Percentiles rank a stretch among this genome's conserved stretches.
phyloP scores from a whole-genome alignment of 1,140 invertebrate genomes.

The Helicoverpa zea region DNA sequence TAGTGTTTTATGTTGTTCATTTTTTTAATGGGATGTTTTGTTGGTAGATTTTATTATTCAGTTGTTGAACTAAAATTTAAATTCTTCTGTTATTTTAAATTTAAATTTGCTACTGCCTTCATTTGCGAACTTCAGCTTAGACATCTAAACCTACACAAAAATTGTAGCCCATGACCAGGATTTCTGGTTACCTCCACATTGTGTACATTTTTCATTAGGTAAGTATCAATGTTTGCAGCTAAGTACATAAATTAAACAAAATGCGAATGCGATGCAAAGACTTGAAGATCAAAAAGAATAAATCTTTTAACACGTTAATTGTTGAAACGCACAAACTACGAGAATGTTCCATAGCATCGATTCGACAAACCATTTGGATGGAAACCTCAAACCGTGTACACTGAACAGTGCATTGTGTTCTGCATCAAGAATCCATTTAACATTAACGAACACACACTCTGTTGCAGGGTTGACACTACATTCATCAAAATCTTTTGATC shows the following conservation, averaged over 20 bases:
- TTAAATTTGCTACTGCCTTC: no score
- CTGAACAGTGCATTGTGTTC: constrained; percentile 19
- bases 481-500: neutral
- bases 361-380: neutral
- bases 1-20: neutral
- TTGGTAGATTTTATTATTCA: neutral
- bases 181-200: no score
- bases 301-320: neutral
- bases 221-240: no score
- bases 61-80: no score
- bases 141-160: no score
- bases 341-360: neutral
- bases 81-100: no score
- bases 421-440: constrained; percentile 24
- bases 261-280: no score
- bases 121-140: no score
- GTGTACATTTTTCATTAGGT: no score
- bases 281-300: no score
- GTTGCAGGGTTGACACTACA: neutral
- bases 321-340: neutral
- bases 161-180: no score
- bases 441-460: constrained; percentile 5
- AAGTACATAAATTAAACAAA: no score
- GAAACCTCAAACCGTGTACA: neutral
- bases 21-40: neutral